Base-by-base conservation (phyloP, 53 echinoderm and acorn worm genomes). In the Glandiceps talaboti region DNA sequence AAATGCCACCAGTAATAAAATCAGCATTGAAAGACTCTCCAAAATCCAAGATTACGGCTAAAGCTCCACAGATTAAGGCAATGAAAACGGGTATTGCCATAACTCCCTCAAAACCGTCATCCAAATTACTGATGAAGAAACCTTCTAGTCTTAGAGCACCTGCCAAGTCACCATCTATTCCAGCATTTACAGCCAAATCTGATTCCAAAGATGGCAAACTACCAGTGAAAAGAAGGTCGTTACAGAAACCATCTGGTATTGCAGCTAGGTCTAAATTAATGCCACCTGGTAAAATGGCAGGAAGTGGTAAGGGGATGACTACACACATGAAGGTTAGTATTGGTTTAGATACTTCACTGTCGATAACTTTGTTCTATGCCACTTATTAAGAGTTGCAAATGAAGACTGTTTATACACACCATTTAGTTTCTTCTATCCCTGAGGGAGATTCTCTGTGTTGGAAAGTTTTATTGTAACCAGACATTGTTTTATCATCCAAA, bases 151-250 rank as follows among this genome's bases (percentile, higher is more conserved):
- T 30, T 27, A 79, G 29, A 82, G 82, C 74, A 80, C 32, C 32
- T 80, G 83, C 28, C 30, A 74, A 25, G 75, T 26, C 33, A 28
- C 25, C 0, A 12, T 28, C 77, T 74, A n/a, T 0, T 29, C 14
- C 1, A 0, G 14, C 33, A 79, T 31, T 77, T 79, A 33, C 75
- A 30, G 73, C 29, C 25, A 0, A 1, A 32, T 30, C 78, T 1
- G n/a, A 80, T 32, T 30, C 72, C 20, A 82, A 74, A 27, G 76
- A 80, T 32, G 79, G 83, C 27, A 87, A 80, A 76, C 74, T 83
- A 76, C 87, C 83, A 14, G 87, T 80, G 12, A 76, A 77, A 31
- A 79, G 87, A 77, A 31, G 75, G 1, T 73, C 77, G 73, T 79
- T 74, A 31, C 78, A 84, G 20, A 88, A 88, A 28, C 64, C 80